Evolutionary conservation across 2,113 vertebrate species (phyloP).

Genomic region (Callaeas wilsoni): DNA sequence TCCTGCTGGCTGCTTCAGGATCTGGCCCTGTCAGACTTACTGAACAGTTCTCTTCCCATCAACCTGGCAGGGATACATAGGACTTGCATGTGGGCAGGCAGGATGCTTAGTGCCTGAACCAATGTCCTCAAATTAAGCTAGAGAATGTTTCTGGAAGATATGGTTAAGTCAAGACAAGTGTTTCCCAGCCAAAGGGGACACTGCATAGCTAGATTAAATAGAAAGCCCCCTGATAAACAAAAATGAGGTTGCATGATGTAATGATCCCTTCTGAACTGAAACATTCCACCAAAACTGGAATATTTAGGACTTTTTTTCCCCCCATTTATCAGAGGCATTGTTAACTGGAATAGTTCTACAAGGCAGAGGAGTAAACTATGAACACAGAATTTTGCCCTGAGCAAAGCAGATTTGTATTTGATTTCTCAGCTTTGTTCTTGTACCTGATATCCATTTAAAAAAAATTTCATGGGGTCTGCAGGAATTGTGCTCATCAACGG

Average conservation of each 20-base stretch:
- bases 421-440: slow-evolving; percentile 42
- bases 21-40: slow-evolving; percentile 8
- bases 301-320: background rate
- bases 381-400: background rate
- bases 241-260: background rate
- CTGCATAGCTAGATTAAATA: background rate
- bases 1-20: slow-evolving; percentile 9
- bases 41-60: background rate
- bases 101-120: background rate
- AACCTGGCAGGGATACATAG: background rate
- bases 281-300: background rate
- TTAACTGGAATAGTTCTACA: background rate
- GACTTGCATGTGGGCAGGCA: background rate
- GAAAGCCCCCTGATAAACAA: background rate
- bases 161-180: background rate
- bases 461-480: background rate
- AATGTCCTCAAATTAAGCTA: background rate
- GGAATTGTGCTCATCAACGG: slow-evolving; percentile 51
- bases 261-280: background rate
- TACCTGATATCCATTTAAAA: slow-evolving; percentile 48
- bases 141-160: slow-evolving; percentile 15
- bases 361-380: background rate
- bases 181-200: background rate
- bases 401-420: background rate
- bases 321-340: background rate